Conservation (phyloP, 2,888 invertebrate genomes). For the Drosophila anomelani region DNA sequence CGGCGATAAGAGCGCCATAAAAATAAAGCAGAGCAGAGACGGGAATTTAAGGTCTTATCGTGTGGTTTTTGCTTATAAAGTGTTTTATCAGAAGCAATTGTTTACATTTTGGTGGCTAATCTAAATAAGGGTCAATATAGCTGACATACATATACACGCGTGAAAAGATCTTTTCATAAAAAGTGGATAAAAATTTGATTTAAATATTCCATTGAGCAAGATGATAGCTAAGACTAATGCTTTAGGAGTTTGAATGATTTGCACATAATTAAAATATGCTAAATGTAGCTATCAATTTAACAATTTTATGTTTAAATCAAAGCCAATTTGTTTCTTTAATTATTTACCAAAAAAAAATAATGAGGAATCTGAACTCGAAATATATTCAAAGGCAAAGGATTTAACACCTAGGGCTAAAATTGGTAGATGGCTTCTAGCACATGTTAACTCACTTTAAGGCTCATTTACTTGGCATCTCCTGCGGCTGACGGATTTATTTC, state of each 20-base stretch:
- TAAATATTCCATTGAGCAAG: not conserved
- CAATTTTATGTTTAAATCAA: not conserved
- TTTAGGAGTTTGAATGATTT: not conserved
- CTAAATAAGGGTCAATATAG: slow-evolving; percentile 20
- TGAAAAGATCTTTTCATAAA: not conserved
- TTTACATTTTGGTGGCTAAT: slow-evolving; percentile 40
- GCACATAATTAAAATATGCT: not conserved
- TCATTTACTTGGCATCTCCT: slow-evolving; percentile 13
- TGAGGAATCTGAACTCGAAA: not conserved
- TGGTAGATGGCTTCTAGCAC: not conserved
- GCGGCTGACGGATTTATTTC: slow-evolving; percentile 16
- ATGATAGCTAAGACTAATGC: not conserved
- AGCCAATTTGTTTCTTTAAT: not conserved
- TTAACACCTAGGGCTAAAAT: not conserved
- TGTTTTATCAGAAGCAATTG: slow-evolving; percentile 36
- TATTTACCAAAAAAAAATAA: not conserved
- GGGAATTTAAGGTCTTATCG: slow-evolving; percentile 44
- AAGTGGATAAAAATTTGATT: too few species aligned
- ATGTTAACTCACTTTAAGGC: slow-evolving; percentile 6
- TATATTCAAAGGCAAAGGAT: too few species aligned
- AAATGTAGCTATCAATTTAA: too few species aligned
- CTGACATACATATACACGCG: not conserved
- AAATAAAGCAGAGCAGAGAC: not conserved
- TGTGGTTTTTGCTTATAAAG: slow-evolving; percentile 30
- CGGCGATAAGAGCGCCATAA: slow-evolving; percentile 18